These are phyloP conservation scores for Oreochromis mossambicus DNA, from an alignment of 2,797 vertebrate species.

Conservation along the genomic window DNA sequence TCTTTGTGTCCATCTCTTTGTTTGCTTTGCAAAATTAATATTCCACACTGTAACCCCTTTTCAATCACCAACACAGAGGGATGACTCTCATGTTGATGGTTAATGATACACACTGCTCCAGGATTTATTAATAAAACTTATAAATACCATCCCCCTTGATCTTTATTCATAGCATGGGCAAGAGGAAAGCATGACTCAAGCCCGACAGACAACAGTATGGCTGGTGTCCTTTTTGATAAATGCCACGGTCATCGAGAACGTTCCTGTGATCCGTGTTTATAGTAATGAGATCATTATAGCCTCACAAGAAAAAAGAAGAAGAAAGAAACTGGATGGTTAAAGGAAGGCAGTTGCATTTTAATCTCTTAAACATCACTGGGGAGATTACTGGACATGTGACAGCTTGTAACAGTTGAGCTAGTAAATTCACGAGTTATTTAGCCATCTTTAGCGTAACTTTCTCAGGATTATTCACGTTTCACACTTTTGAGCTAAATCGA, in stretches of 20 bases:
- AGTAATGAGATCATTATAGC: slow-evolving; percentile 22
- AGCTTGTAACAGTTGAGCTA: not conserved
- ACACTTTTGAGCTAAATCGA: not conserved
- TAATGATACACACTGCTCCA: slow-evolving; percentile 9
- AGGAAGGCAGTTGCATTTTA: not conserved
- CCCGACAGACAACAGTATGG: not conserved
- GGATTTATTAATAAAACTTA: slow-evolving; percentile 32
- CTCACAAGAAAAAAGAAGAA: not conserved
- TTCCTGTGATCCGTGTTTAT: not conserved
- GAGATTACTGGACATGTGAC: not conserved
- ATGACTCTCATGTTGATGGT: slow-evolving; percentile 13
- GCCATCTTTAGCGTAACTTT: not conserved
- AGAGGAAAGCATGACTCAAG: not conserved
- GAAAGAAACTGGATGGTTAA: not conserved
- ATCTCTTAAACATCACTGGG: not conserved
- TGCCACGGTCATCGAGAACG: not conserved
- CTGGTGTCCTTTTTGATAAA: slow-evolving; percentile 19
- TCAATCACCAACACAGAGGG: not conserved
- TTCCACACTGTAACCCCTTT: slow-evolving; percentile 5
- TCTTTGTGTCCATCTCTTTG: not conserved
- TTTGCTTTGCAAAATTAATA: slow-evolving; percentile 1
- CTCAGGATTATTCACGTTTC: not conserved
- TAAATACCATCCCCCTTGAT: not conserved
- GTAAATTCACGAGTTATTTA: not conserved
- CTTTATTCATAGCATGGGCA: slow-evolving; percentile 33